Base-by-base conservation (phyloP, 30 jellyfish, hydroid and myxozoan genomes). In the Hydractinia echinata region DNA sequence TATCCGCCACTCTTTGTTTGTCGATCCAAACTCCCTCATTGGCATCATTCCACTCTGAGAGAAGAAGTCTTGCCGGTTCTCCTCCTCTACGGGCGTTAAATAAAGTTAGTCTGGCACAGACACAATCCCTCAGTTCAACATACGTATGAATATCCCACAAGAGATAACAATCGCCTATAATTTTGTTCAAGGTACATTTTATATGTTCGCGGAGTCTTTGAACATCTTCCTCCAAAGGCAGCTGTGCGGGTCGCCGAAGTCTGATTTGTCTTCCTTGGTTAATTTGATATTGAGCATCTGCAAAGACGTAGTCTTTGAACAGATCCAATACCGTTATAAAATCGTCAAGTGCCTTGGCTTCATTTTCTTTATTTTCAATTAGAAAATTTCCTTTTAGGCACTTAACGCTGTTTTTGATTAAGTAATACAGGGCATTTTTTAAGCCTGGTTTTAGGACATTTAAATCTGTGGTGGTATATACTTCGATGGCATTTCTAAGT, bases 41-140 rank as follows among this genome's bases (percentile, higher is more conserved):
- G 19, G 76, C 76, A 18, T 66, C 76, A 66, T 66, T 66, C 8
- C 30, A 66, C 76, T 66, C 76, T 18, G 19, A 48, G 30, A 66
- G 19, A 18, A 18, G 76, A 48, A 66, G 30, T 66, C 76, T 48
- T 18, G 76, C 76, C 30, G 76, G 76, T 51, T 66, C 76, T 66
- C 76, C 76, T 66, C 76, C 76, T 66, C 76, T 66, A 18, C 76
- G 19, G 19, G 76, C 76, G 30, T 66, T 66, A 18, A 66, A 66
- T 10, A 66, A 66, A 66, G 76, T 66, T 51, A 66, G 30, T 51
- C 76, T 66, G 19, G 76, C 76, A 66, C 76, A 66, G 19, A 51
- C 76, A 66, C 76, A 66, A 51, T 66, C 76, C 8, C 8, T 48
- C 30, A 66, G 76, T 51, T 66, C 76, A 66, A 66, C 76, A 66